Evolutionary conservation across 2,113 vertebrate species (phyloP).

Genomic region (Isurus oxyrinchus): DNA sequence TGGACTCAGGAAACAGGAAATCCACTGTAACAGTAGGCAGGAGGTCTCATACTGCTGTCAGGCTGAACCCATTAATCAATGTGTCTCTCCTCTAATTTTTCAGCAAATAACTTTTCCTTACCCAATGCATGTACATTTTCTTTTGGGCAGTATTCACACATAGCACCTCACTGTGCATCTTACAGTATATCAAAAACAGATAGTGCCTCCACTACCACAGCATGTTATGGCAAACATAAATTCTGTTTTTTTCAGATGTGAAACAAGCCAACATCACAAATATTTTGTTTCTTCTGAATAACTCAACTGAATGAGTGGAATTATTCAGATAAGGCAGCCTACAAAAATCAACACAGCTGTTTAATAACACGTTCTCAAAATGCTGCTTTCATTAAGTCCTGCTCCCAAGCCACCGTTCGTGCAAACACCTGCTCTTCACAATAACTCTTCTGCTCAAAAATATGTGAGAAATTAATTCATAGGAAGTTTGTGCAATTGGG

Average conservation of each 20-base stretch:
- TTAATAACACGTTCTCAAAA: background rate
- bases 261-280: background rate
- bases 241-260: background rate
- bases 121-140: background rate
- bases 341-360: constrained; percentile 3
- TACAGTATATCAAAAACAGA: background rate
- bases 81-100: background rate
- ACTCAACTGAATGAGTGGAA: background rate
- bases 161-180: background rate
- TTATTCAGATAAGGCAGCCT: constrained; percentile 1
- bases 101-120: background rate
- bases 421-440: background rate
- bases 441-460: background rate
- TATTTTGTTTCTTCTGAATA: constrained; percentile 17
- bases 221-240: background rate
- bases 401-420: background rate
- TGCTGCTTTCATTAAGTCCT: background rate
- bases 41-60: constrained; percentile 7
- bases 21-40: background rate
- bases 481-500: background rate
- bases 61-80: background rate
- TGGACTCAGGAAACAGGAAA: background rate
- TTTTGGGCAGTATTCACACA: background rate
- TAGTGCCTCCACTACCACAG: background rate
- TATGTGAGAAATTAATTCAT: background rate